Evolutionary conservation across 1,140 invertebrate genomes (phyloP).

Genomic region (Rhagoletis pomonella): DNA sequence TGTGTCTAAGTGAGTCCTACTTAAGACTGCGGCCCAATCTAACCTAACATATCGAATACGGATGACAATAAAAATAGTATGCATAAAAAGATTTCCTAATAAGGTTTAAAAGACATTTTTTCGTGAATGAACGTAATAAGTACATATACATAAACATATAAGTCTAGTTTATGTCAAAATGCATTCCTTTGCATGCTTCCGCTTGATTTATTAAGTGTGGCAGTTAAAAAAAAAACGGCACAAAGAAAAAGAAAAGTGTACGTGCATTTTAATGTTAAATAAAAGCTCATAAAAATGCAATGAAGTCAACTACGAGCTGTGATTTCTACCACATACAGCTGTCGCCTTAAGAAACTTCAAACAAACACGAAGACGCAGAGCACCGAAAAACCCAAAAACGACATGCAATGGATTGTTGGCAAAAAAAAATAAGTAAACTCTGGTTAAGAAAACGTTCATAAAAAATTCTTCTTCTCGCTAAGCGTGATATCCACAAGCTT

Average conservation of each 20-base stretch:
- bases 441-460: background rate
- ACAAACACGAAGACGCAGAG: background rate
- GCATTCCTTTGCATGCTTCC: background rate
- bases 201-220: conserved; percentile 47
- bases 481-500: conserved; percentile 11
- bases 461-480: background rate
- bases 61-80: too few species aligned
- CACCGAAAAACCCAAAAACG: background rate
- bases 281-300: conserved; percentile 52
- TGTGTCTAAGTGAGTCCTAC: too few species aligned
- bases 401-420: background rate
- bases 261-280: conserved; percentile 46
- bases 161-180: too few species aligned
- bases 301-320: conserved; percentile 45
- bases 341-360: background rate
- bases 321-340: conserved; percentile 28
- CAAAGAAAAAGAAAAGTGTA: background rate
- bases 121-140: too few species aligned
- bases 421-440: background rate
- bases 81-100: too few species aligned
- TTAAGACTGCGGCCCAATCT: too few species aligned
- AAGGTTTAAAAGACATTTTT: too few species aligned
- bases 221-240: background rate
- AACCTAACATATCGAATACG: too few species aligned
- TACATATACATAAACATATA: too few species aligned